Conservation (phyloP, 2,113 vertebrate species). For the Osmerus eperlanus region DNA sequence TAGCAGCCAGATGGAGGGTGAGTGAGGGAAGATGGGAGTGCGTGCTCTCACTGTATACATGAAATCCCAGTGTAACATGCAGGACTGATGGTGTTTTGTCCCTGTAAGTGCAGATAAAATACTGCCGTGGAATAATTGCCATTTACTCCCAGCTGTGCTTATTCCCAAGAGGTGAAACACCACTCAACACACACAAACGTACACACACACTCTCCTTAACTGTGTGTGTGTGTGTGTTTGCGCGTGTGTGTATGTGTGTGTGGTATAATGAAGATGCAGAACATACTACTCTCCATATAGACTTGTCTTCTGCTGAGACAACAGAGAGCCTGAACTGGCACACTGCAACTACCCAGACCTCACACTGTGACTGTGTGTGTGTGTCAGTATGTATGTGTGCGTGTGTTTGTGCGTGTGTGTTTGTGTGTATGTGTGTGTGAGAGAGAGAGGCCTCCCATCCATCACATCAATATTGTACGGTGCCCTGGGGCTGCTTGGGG, state of each 20-base stretch:
- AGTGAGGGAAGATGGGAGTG: not conserved
- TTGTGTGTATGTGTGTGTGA: constrained; percentile 5
- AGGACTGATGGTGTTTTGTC: not conserved
- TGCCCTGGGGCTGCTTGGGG: constrained; percentile 36
- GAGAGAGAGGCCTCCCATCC: constrained; percentile 14
- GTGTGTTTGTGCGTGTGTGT: not conserved
- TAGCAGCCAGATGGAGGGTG: not conserved
- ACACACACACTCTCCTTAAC: constrained; percentile 15
- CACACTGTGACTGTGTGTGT: not conserved
- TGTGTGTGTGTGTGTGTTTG: constrained; percentile 2
- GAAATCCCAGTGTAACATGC: too few species aligned
- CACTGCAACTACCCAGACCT: not conserved
- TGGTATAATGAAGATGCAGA: too few species aligned
- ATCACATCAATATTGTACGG: constrained; percentile 44
- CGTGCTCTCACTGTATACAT: not conserved
- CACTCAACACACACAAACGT: constrained; percentile 16
- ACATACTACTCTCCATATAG: too few species aligned
- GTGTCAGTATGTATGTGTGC: not conserved
- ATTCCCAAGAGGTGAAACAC: constrained; percentile 49
- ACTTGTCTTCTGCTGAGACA: too few species aligned
- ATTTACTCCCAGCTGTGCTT: constrained; percentile 66
- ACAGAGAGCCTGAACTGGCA: too few species aligned
- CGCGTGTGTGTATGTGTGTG: constrained; percentile 2
- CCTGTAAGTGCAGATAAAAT: constrained; percentile 59
- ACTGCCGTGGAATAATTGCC: constrained; percentile 66